Conservation (phyloP, 1,140 invertebrate genomes). For the Achatina immaculata region DNA sequence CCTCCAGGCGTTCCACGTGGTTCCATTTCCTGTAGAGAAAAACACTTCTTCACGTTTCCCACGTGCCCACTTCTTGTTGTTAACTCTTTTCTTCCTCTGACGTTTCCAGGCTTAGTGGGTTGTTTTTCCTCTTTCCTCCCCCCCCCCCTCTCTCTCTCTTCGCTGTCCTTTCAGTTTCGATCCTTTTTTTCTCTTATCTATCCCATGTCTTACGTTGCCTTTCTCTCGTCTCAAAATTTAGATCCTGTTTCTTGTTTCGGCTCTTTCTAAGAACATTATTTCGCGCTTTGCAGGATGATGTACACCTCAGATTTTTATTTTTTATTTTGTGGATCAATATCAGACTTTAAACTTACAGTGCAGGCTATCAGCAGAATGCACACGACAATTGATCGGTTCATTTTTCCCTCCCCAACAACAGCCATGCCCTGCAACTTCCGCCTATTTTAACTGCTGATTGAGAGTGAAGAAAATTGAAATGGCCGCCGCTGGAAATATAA, state of each 20-base stretch:
- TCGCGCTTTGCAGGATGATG: background rate
- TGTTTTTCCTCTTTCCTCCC: background rate
- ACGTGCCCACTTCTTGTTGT: no score
- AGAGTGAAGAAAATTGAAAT: slow-evolving; percentile 15
- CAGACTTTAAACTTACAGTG: background rate
- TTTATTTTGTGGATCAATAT: background rate
- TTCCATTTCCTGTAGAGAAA: no score
- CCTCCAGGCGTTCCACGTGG: no score
- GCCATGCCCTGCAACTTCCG: background rate
- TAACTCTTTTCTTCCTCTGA: background rate
- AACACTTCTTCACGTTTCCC: no score
- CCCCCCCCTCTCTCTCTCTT: background rate
- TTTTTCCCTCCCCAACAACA: background rate
- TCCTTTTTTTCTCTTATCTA: no score
- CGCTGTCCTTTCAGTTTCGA: no score
- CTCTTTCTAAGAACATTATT: background rate
- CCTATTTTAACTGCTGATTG: background rate
- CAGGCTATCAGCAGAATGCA: background rate
- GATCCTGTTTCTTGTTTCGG: background rate
- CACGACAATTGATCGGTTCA: background rate
- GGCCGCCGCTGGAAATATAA: background rate
- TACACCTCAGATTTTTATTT: background rate
- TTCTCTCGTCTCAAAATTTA: background rate
- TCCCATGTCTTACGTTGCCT: background rate
- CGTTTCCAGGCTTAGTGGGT: background rate